Conservation (phyloP, 2,113 vertebrate species). For the Pipa parva region DNA sequence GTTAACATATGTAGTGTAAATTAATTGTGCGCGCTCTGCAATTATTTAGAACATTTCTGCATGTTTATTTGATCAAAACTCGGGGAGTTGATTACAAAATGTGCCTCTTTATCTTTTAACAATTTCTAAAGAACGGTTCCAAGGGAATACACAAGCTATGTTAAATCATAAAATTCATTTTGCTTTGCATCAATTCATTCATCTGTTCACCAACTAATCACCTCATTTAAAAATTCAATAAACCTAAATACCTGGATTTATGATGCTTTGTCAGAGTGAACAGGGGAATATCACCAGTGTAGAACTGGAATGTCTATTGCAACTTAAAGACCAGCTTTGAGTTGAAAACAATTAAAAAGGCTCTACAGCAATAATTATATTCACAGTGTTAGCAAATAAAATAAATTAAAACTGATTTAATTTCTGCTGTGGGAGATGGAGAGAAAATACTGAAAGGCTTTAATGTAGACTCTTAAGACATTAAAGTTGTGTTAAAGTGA, state of each 20-base stretch:
- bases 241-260: slow-evolving; percentile 82
- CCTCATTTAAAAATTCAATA: slow-evolving; percentile 82
- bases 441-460: slow-evolving; percentile 66
- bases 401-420: slow-evolving; percentile 82
- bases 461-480: slow-evolving; percentile 65
- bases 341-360: slow-evolving; percentile 79
- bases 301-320: slow-evolving; percentile 66
- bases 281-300: slow-evolving; percentile 66
- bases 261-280: slow-evolving; percentile 72
- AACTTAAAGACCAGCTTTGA: slow-evolving; percentile 74
- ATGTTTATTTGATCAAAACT: slow-evolving; percentile 55
- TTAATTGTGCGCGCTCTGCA: slow-evolving; percentile 53
- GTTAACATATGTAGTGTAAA: slow-evolving; percentile 56
- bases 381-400: slow-evolving; percentile 76
- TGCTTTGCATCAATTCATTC: slow-evolving; percentile 71
- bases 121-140: slow-evolving; percentile 68
- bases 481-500: slow-evolving; percentile 62
- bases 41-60: slow-evolving; percentile 28
- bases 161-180: slow-evolving; percentile 83
- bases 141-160: slow-evolving; percentile 63
- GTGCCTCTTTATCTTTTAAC: slow-evolving; percentile 63
- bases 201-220: slow-evolving; percentile 70
- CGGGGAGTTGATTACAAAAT: slow-evolving; percentile 64
- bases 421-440: slow-evolving; percentile 71
- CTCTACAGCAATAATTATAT: slow-evolving; percentile 72